Conservation (phyloP, 2,888 invertebrate species). For the Strigamia crassipes region DNA sequence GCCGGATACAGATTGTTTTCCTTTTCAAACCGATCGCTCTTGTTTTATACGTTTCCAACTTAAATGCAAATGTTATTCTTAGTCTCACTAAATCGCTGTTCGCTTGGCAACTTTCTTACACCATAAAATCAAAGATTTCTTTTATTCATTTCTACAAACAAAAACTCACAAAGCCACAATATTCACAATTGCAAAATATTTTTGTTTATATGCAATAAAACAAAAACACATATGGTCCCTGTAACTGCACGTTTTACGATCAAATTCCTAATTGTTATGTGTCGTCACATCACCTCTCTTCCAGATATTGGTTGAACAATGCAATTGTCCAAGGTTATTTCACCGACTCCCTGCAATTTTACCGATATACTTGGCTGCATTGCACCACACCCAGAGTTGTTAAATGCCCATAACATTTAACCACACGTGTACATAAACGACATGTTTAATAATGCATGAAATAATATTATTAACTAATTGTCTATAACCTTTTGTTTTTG, state of each 20-base stretch:
- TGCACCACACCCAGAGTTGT: constrained; percentile 26
- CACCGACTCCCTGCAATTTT: not conserved
- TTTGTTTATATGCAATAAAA: not conserved
- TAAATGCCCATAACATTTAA: constrained; percentile 27
- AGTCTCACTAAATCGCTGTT: no score
- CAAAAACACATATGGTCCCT: not conserved
- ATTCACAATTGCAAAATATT: not conserved
- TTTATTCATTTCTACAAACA: not conserved
- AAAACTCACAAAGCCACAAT: not conserved
- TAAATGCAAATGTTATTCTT: no score
- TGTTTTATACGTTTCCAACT: no score
- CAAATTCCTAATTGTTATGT: constrained; percentile 20
- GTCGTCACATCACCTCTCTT: constrained; percentile 7
- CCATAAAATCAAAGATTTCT: not conserved
- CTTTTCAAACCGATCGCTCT: no score
- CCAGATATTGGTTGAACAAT: constrained; percentile 19
- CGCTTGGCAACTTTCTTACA: no score
- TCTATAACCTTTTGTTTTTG: not conserved
- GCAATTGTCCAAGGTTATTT: constrained; percentile 29
- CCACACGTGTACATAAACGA: not conserved
- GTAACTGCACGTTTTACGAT: not conserved
- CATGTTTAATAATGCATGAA: not conserved
- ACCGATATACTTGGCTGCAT: constrained; percentile 32
- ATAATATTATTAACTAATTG: constrained; percentile 24
- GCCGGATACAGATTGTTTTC: no score